Evolutionary conservation across 2,888 invertebrate genomes (phyloP), one percentile per base, ranked within the genome.

Genomic region (Leptarthrus brevirostris): DNA sequence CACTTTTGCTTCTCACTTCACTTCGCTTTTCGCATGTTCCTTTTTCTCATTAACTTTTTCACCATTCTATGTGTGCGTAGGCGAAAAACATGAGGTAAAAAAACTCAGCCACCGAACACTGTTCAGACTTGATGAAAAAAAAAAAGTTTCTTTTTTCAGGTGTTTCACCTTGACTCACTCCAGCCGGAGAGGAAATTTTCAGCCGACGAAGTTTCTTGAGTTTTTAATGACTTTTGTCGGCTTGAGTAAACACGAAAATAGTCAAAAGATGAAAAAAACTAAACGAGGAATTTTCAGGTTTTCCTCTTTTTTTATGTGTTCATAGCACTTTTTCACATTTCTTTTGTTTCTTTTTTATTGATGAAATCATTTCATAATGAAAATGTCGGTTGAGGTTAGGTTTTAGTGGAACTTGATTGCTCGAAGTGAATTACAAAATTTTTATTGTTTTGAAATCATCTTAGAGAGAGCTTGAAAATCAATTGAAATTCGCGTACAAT

Each of bases 151-250:
- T 47, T 47, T 24, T 47, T 64, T 66, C 64, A 66, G 64, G 64
- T 66, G 64, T 47, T 66, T 66, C 64, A 66, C 47, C 64, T 66
- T 66, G 64, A 66, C 64, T 66, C 44, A 66, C 64, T 47, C 58
- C 26, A n/a, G 36, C 8, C 8, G 12, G 18, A 1, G 16, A n/a
- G 18, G 58, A 16, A 58, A 58, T 36, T 58, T 58, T 58, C 20
- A 34, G 26, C 34, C 36, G 12, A 20, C 47, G 64, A 64, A 44
- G 64, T 66, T 66, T 44, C 26, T 66, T 66, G 24, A 66, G 24
- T 47, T 66, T 66, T 66, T 66, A 47, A 47, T 66, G 44, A 66
- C 47, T 44, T 66, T 66, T 66, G 64, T 66, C 24, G 64, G 47
- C 36, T 58, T 58, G 58, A 34, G 36, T 58, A 34, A 34, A 36